phyloP scores from a whole-genome alignment of 2,113 vertebrate genomes.

The Antechinus flavipes region DNA sequence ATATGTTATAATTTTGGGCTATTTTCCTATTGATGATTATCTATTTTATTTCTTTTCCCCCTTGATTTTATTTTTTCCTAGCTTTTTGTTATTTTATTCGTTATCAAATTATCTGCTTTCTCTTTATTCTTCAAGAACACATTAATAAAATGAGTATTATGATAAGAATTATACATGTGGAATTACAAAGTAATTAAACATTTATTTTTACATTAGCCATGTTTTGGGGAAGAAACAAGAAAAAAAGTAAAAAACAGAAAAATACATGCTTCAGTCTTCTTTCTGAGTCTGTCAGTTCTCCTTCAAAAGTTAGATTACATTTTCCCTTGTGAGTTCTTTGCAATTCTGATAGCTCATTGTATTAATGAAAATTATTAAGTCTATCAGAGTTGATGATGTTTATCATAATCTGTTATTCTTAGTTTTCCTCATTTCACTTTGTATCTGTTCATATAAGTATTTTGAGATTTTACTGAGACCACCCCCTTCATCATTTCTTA shows the following conservation, averaged over 20 bases:
- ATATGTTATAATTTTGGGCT: not conserved
- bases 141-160: not conserved
- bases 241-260: not conserved
- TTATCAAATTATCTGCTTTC: not conserved
- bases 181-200: not conserved
- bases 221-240: not conserved
- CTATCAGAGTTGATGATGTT: not conserved
- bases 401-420: not conserved
- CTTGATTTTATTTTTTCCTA: not conserved
- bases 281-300: not conserved
- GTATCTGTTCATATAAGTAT: not conserved
- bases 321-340: not conserved
- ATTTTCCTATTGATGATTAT: not conserved
- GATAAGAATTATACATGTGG: not conserved
- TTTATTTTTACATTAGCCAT: not conserved
- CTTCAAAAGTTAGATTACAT: not conserved
- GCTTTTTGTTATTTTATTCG: not conserved
- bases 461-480: not conserved
- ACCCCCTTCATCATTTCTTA: not conserved
- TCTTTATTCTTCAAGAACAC: not conserved
- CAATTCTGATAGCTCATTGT: not conserved
- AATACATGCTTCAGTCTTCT: not conserved
- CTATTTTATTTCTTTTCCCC: not conserved
- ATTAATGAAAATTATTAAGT: not conserved
- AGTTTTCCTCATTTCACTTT: not conserved